phyloP scores from a whole-genome alignment of 2,797 vertebrate genomes.

The Anableps anableps region DNA sequence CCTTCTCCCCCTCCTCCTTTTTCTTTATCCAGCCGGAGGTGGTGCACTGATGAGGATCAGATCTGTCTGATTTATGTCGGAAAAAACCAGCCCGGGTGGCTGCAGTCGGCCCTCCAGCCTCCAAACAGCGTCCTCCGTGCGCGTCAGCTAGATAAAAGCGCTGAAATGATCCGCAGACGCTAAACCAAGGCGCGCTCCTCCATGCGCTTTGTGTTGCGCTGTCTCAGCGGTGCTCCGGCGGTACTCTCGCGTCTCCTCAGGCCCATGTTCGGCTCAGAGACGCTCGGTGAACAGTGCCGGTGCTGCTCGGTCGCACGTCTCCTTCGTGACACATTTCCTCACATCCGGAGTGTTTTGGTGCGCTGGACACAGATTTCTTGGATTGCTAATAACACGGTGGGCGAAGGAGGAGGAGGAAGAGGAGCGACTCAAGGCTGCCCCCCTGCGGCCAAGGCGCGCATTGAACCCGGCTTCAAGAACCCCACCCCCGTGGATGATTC shows the following conservation, averaged over 20 bases:
- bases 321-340: constrained; percentile 76
- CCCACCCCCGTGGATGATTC: background rate
- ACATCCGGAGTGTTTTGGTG: constrained; percentile 76
- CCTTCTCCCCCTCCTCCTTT: constrained; percentile 41
- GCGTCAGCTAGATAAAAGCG: constrained; percentile 39
- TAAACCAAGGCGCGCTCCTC: constrained; percentile 48
- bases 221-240: constrained; percentile 63
- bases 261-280: constrained; percentile 77
- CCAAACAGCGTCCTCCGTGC: constrained; percentile 33
- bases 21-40: constrained; percentile 56
- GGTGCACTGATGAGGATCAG: constrained; percentile 51
- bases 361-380: constrained; percentile 61
- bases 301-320: constrained; percentile 66
- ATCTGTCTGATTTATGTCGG: constrained; percentile 15
- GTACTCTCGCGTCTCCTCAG: constrained; percentile 57
- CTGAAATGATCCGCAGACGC: constrained; percentile 2
- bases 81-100: constrained; percentile 6
- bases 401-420: constrained; percentile 27
- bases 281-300: constrained; percentile 61
- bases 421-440: constrained; percentile 73
- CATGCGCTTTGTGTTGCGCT: constrained; percentile 75
- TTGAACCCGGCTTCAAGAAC: constrained; percentile 26
- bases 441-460: constrained; percentile 62
- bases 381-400: constrained; percentile 58
- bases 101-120: constrained; percentile 16